Percentiles rank a stretch among this genome's conserved stretches.
These are phyloP conservation scores for Coelopa frigida DNA, from an alignment of 1,140 invertebrate species.

Conservation along the genomic window DNA sequence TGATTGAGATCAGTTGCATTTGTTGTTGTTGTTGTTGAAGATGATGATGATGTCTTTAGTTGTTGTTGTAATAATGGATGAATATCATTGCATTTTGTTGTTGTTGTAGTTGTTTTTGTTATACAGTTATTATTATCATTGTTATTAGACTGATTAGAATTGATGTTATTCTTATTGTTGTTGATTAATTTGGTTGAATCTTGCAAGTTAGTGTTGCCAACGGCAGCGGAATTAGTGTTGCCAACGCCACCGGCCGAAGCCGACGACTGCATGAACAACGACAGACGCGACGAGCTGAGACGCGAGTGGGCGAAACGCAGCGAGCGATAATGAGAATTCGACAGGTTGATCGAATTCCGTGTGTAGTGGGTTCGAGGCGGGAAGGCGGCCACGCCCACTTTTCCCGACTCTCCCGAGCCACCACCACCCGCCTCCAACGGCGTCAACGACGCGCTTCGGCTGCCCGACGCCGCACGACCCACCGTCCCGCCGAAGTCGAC, in stretches of 20 bases:
- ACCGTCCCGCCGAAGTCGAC: constrained; percentile 9
- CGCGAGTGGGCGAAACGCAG: constrained; percentile 39
- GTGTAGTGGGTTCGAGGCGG: constrained; percentile 37
- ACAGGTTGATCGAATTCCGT: constrained; percentile 38
- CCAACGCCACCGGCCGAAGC: not conserved
- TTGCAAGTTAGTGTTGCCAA: not conserved
- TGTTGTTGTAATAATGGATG: too few relatives aligned
- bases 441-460: constrained; percentile 16
- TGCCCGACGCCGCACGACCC: constrained; percentile 6
- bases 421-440: too few relatives aligned
- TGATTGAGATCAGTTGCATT: not conserved
- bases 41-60: too few relatives aligned
- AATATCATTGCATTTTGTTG: too few relatives aligned
- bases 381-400: too few relatives aligned
- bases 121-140: not conserved
- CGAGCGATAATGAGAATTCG: constrained; percentile 41
- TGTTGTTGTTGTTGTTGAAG: constrained; percentile 9
- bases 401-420: not conserved
- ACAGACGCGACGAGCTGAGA: constrained; percentile 36
- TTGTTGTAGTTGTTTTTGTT: too few relatives aligned
- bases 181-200: too few relatives aligned
- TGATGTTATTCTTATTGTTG: too few relatives aligned
- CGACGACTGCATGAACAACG: constrained; percentile 36
- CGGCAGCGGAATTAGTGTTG: not conserved
- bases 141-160: not conserved